Percentiles rank a stretch among this genome's conserved stretches.
Evolutionary conservation across 2,113 vertebrate genomes (phyloP).

Genomic region (Podarcis cretensis): DNA sequence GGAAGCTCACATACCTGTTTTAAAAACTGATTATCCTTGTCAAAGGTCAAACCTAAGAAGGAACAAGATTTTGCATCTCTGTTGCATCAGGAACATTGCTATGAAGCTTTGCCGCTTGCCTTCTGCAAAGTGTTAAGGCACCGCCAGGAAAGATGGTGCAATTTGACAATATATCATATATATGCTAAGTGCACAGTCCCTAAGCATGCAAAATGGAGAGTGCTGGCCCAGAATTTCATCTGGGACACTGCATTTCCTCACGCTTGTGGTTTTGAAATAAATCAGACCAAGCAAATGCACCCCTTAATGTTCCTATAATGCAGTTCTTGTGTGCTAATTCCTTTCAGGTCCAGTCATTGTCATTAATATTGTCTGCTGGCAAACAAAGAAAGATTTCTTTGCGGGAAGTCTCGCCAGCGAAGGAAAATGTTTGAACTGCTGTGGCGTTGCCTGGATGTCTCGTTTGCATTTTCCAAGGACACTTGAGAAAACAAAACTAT

Average conservation of each 20-base stretch:
- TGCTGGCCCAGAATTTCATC: conserved; percentile 47
- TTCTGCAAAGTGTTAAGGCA: neutral
- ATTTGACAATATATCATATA: conserved; percentile 21
- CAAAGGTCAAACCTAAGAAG: neutral
- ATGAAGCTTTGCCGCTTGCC: neutral
- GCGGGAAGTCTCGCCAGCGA: conserved; percentile 62
- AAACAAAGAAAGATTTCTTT: conserved; percentile 66
- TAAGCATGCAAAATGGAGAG: conserved; percentile 40
- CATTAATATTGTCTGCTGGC: conserved; percentile 67
- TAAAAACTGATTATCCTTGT: neutral
- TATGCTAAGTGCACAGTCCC: conserved; percentile 43
- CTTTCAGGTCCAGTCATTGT: conserved; percentile 61
- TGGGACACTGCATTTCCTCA: conserved; percentile 62
- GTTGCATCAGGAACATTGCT: neutral
- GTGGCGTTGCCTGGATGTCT: conserved; percentile 56
- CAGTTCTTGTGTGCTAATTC: conserved; percentile 71
- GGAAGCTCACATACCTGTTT: neutral
- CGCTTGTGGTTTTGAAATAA: conserved; percentile 64
- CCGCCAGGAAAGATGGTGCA: neutral
- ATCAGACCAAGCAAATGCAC: conserved; percentile 64
- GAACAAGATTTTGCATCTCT: neutral
- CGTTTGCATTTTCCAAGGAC: conserved; percentile 73
- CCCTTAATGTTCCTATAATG: conserved; percentile 73
- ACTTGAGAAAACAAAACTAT: conserved; percentile 68
- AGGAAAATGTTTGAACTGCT: conserved; percentile 62